phyloP scores from a whole-genome alignment of 2,113 vertebrate genomes.

The Psephotus haematonotus region DNA sequence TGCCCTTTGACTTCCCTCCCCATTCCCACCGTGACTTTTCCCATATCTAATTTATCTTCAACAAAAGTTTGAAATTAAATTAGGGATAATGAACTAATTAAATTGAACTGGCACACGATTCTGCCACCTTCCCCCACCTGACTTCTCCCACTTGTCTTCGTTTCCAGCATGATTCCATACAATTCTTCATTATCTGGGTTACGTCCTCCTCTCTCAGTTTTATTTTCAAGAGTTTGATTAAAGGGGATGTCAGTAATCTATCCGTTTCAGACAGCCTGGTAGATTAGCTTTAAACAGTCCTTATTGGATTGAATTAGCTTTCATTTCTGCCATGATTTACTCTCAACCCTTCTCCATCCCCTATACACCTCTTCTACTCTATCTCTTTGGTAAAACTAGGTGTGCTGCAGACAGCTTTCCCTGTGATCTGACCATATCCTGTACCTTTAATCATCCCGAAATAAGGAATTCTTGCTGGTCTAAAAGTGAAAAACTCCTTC shows the following conservation, averaged over 20 bases:
- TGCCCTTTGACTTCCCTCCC: conserved; percentile 52
- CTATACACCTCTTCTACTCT: background rate
- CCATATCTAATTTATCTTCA: conserved; percentile 52
- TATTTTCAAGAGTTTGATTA: conserved; percentile 55
- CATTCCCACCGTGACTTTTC: conserved; percentile 33
- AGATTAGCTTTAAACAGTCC: conserved; percentile 30
- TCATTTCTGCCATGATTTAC: background rate
- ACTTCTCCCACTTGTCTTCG: conserved; percentile 27
- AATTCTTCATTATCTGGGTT: conserved; percentile 57
- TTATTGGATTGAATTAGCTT: conserved; percentile 21
- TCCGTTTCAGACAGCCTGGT: conserved; percentile 16
- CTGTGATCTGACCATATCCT: background rate
- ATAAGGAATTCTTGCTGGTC: background rate
- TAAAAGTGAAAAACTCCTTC: background rate
- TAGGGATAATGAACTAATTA: conserved; percentile 72
- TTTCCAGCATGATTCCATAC: conserved; percentile 40
- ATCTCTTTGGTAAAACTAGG: background rate
- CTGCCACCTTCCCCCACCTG: conserved; percentile 27
- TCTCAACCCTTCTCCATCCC: background rate
- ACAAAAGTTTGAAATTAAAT: conserved; percentile 70
- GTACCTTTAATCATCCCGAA: background rate
- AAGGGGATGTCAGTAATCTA: conserved; percentile 51
- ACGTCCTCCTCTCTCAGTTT: conserved; percentile 11
- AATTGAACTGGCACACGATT: conserved; percentile 31
- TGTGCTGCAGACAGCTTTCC: background rate